Evolutionary conservation across 1,140 invertebrate species (phyloP).

Genomic region (Papilio glaucus): DNA sequence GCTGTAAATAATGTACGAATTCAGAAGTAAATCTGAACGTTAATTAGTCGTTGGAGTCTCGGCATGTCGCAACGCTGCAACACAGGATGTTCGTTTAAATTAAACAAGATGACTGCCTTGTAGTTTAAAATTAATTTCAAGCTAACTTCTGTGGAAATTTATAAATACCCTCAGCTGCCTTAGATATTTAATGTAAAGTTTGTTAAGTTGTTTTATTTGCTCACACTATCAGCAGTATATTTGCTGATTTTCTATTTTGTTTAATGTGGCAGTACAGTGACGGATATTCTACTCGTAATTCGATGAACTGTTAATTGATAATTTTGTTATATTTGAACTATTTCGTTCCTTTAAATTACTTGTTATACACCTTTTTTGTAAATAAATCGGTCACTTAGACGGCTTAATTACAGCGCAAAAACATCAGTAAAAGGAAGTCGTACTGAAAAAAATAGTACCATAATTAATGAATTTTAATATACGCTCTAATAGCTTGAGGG

Average conservation of each 20-base stretch:
- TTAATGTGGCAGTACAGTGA: no score
- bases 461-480: not conserved
- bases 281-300: no score
- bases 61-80: not conserved
- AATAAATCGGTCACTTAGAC: no score
- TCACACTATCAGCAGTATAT: no score
- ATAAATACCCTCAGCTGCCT: not conserved
- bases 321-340: no score
- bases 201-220: no score
- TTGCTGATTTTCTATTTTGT: no score
- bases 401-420: no score
- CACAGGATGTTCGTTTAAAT: slow-evolving; percentile 1
- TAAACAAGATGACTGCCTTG: slow-evolving; percentile 3
- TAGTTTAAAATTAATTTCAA: not conserved
- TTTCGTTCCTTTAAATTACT: no score
- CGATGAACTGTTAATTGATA: no score
- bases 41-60: not conserved
- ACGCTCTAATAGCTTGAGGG: not conserved
- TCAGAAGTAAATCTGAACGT: not conserved
- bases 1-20: not conserved
- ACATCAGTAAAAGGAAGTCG: not conserved
- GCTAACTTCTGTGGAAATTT: not conserved
- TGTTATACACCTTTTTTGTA: no score
- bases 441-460: not conserved
- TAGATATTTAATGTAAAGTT: not conserved